phyloP scores from a whole-genome alignment of 2,797 vertebrate genomes.

The Anniella stebbinsi region DNA sequence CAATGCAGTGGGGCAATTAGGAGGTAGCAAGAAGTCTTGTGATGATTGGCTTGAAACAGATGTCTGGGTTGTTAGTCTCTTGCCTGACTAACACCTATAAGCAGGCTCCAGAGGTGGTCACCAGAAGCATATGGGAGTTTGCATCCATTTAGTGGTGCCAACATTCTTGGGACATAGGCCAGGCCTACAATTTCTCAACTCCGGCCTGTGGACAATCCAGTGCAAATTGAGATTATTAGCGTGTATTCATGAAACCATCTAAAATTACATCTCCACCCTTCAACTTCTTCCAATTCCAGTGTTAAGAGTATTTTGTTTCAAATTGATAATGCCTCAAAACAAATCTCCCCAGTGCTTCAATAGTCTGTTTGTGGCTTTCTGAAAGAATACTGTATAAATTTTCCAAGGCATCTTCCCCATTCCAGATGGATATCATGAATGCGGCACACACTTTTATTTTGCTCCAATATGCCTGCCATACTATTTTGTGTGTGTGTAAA shows the following conservation, averaged over 20 bases:
- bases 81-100: slow-evolving; percentile 29
- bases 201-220: background rate
- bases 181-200: slow-evolving; percentile 27
- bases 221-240: background rate
- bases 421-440: slow-evolving; percentile 31
- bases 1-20: slow-evolving; percentile 24
- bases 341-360: slow-evolving; percentile 47
- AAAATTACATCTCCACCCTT: slow-evolving; percentile 3
- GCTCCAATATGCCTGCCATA: slow-evolving; percentile 36
- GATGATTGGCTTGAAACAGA: slow-evolving; percentile 29
- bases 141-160: background rate
- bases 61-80: slow-evolving; percentile 18
- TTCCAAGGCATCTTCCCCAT: slow-evolving; percentile 29
- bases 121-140: slow-evolving; percentile 23
- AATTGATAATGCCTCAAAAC: slow-evolving; percentile 47
- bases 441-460: slow-evolving; percentile 26
- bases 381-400: slow-evolving; percentile 38
- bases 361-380: slow-evolving; percentile 41
- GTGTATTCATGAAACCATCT: background rate
- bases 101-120: slow-evolving; percentile 3
- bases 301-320: slow-evolving; percentile 17
- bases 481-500: background rate
- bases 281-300: slow-evolving; percentile 12
- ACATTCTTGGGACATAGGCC: background rate
- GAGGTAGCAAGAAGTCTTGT: background rate